Conservation (phyloP, 2,113 vertebrate species). For the Rhineura floridana region DNA sequence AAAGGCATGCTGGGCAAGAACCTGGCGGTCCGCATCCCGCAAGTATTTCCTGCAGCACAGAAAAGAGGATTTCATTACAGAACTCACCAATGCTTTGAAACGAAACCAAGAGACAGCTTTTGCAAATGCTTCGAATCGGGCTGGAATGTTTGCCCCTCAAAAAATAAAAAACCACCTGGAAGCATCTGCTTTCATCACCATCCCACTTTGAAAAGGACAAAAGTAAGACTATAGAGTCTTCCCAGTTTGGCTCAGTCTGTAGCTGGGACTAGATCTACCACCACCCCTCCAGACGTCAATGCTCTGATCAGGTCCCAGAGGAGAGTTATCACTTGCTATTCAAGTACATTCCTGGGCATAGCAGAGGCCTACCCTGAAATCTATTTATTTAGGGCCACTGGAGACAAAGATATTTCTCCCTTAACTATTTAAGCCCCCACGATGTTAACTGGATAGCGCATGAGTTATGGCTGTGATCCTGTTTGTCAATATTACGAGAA, state of each 20-base stretch:
- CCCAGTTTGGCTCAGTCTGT: neutral
- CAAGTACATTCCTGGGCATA: neutral
- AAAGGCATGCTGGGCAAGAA: slow-evolving; percentile 94
- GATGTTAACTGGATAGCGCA: no score
- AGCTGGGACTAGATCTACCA: no score
- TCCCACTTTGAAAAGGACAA: neutral
- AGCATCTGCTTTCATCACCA: neutral
- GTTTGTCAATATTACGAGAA: neutral
- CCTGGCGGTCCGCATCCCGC: slow-evolving; percentile 97
- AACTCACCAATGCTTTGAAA: neutral
- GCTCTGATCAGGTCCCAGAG: neutral
- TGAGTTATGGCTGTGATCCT: no score
- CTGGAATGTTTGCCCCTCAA: neutral
- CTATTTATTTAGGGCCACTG: no score
- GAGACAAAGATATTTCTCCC: no score
- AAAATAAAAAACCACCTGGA: neutral
- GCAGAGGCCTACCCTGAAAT: no score
- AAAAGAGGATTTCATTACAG: neutral
- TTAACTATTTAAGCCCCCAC: no score
- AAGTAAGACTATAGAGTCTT: neutral
- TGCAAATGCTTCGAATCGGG: neutral
- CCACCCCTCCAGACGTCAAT: no score
- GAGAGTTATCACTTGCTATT: neutral
- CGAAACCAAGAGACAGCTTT: neutral
- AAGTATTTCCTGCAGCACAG: slow-evolving; percentile 88